Percentiles rank a stretch among this genome's conserved stretches.
These are phyloP conservation scores for Periphyllus acericola DNA, from an alignment of 2,888 invertebrate genomes.

Conservation along the genomic window DNA sequence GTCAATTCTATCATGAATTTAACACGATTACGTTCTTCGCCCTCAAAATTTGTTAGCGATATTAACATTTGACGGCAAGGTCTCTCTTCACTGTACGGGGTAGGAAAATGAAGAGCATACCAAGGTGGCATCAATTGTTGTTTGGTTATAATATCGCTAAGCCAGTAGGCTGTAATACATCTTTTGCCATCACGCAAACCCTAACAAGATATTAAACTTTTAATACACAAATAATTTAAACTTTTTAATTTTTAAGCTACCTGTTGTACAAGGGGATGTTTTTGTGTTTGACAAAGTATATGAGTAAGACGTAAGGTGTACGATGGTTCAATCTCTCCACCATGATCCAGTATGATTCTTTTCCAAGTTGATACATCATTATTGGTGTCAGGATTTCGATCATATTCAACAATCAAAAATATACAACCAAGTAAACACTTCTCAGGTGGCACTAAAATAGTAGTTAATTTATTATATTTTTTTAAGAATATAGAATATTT, in stretches of 20 bases:
- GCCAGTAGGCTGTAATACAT: slow-evolving; percentile 87
- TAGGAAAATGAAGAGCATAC: slow-evolving; percentile 92
- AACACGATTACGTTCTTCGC: slow-evolving; percentile 83
- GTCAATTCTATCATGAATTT: slow-evolving; percentile 85
- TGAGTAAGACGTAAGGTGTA: slow-evolving; percentile 91
- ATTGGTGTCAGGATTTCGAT: slow-evolving; percentile 75
- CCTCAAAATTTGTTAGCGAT: slow-evolving; percentile 88
- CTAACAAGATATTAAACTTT: slow-evolving; percentile 65
- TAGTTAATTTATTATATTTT: not conserved
- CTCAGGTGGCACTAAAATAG: slow-evolving; percentile 77
- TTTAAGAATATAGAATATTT: not conserved
- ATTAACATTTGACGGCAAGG: slow-evolving; percentile 76
- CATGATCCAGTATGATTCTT: slow-evolving; percentile 80
- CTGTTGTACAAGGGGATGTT: slow-evolving; percentile 90
- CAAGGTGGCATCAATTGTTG: slow-evolving; percentile 91
- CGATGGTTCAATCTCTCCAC: slow-evolving; percentile 86
- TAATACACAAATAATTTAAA: not conserved
- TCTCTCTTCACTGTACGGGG: slow-evolving; percentile 76
- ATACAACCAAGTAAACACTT: slow-evolving; percentile 92
- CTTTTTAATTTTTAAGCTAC: slow-evolving; percentile 66
- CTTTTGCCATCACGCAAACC: slow-evolving; percentile 74
- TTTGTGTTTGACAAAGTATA: slow-evolving; percentile 89
- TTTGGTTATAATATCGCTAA: slow-evolving; percentile 88
- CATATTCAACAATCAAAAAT: slow-evolving; percentile 88
- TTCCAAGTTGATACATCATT: slow-evolving; percentile 72